Conservation (phyloP, 92 coral and sea anemone genomes). For the Desmophyllum pertusum region DNA sequence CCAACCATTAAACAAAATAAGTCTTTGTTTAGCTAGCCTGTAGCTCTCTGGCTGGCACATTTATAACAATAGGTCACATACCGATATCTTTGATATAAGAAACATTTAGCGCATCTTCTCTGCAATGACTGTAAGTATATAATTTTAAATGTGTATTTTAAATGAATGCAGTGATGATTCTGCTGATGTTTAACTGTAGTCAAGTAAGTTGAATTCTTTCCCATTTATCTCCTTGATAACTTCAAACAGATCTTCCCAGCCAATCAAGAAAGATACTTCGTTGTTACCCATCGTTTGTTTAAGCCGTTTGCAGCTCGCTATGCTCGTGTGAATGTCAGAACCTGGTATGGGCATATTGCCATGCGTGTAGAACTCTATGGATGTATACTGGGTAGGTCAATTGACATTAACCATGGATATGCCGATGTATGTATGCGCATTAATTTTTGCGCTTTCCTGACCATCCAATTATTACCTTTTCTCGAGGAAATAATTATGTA, state of each 20-base stretch:
- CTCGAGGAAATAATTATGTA: too few species aligned
- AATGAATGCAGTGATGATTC: too few species aligned
- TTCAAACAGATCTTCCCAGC: constrained; percentile 53
- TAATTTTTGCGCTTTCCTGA: too few species aligned
- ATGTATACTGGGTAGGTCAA: constrained; percentile 62
- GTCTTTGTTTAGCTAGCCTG: too few species aligned
- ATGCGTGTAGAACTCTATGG: constrained; percentile 75
- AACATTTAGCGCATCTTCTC: not conserved
- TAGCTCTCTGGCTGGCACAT: too few species aligned
- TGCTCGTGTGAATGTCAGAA: constrained; percentile 58
- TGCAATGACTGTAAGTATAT: not conserved
- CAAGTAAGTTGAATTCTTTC: not conserved
- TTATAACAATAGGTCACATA: too few species aligned
- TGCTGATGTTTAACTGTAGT: not conserved
- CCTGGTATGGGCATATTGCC: constrained; percentile 68
- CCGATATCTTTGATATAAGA: too few species aligned
- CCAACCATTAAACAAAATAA: too few species aligned
- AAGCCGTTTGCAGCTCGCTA: constrained; percentile 68
- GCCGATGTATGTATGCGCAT: too few species aligned
- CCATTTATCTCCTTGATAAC: not conserved
- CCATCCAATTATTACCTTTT: too few species aligned
- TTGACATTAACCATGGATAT: too few species aligned
- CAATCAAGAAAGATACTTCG: constrained; percentile 63
- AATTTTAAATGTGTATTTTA: too few species aligned
- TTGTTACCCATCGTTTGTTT: constrained; percentile 59